A percentile compares a stretch with the other conserved stretches of the same genome.
Conservation (phyloP, 2,888 invertebrate species). For the Adineta ricciae region DNA sequence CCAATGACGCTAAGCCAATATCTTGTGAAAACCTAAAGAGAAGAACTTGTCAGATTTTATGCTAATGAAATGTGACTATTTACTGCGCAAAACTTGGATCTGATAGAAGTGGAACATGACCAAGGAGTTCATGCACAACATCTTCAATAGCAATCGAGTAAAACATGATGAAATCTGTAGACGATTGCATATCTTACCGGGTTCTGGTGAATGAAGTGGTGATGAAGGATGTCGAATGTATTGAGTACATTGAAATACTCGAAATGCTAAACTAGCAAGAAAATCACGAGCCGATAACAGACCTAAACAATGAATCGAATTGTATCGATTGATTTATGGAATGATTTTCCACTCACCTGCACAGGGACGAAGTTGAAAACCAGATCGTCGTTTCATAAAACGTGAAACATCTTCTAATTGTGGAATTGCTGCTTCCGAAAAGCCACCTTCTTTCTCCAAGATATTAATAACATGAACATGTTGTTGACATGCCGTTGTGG, state of each 20-base stretch:
- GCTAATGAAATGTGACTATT: too few species aligned
- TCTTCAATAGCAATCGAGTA: slow-evolving; percentile 38
- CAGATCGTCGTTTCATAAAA: slow-evolving; percentile 65
- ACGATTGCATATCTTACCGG: slow-evolving; percentile 63
- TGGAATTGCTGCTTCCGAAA: slow-evolving; percentile 75
- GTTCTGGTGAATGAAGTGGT: slow-evolving; percentile 97
- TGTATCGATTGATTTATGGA: not conserved
- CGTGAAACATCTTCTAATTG: slow-evolving; percentile 87
- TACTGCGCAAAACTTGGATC: slow-evolving; percentile 82
- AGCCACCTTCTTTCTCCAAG: slow-evolving; percentile 78
- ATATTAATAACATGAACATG: slow-evolving; percentile 65
- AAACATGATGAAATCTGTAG: too few species aligned
- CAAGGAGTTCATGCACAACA: slow-evolving; percentile 72
- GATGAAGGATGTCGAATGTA: slow-evolving; percentile 93
- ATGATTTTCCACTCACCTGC: not conserved
- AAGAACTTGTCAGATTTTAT: not conserved
- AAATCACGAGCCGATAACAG: slow-evolving; percentile 92
- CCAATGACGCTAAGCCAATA: slow-evolving; percentile 87
- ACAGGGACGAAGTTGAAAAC: slow-evolving; percentile 39
- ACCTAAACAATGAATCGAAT: slow-evolving; percentile 58
- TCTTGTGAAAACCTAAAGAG: slow-evolving; percentile 69
- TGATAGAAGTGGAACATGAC: slow-evolving; percentile 88
- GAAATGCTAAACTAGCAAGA: slow-evolving; percentile 89
- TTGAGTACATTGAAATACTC: slow-evolving; percentile 98
- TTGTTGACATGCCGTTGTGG: slow-evolving; percentile 75